Evolutionary conservation across 2,797 vertebrate species (phyloP).

Genomic region (Eulemur coronatus): DNA sequence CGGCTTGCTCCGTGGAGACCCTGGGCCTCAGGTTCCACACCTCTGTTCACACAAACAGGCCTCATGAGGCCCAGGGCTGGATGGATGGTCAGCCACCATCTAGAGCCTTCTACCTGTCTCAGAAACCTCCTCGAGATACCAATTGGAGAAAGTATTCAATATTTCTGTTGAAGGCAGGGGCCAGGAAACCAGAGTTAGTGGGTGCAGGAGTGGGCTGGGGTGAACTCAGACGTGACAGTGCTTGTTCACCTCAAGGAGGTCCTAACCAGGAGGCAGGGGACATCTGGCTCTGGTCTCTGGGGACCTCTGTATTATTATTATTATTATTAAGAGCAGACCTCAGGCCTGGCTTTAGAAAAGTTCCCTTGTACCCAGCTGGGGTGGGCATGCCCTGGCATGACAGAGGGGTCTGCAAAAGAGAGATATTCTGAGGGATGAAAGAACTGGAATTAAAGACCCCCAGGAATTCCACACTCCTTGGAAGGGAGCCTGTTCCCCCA

Average conservation of each 20-base stretch:
- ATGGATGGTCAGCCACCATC: not conserved
- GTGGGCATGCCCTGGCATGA: not conserved
- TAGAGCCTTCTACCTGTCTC: not conserved
- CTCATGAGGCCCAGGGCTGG: not conserved
- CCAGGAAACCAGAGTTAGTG: not conserved
- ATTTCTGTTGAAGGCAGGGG: not conserved
- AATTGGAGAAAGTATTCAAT: not conserved
- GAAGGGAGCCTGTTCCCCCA: not conserved
- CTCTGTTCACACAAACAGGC: not conserved
- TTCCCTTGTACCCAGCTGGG: not conserved
- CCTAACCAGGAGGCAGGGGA: not conserved
- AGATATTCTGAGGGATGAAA: not conserved
- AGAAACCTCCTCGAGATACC: not conserved
- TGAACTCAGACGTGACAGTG: not conserved
- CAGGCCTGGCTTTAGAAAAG: not conserved
- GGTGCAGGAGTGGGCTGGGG: not conserved
- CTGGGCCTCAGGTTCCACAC: fast-evolving
- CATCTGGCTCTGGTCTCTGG: not conserved
- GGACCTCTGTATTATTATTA: not conserved
- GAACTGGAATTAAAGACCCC: not conserved
- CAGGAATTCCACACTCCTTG: not conserved
- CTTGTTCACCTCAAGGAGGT: not conserved
- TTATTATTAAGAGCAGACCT: not conserved
- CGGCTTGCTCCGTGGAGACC: not conserved
- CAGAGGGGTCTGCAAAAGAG: not conserved